Evolutionary conservation across 92 coral and sea anemone species (phyloP).

Genomic region (Blastomussa wellsi): DNA sequence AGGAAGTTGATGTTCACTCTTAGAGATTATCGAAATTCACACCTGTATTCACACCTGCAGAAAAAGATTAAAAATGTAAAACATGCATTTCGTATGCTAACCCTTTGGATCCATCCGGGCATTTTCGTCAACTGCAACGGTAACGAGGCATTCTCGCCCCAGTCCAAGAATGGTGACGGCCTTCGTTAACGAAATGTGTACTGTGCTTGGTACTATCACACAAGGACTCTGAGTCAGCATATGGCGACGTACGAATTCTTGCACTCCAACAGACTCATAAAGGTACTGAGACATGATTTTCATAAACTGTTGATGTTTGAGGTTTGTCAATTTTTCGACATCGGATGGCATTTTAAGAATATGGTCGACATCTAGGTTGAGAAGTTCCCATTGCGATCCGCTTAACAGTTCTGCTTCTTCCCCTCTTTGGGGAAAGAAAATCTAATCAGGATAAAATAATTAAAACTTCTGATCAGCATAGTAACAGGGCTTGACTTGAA

Average conservation of each 20-base stretch:
- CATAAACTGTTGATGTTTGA: constrained; percentile 27
- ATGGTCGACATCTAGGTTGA: constrained; percentile 79
- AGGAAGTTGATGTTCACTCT: too few relatives aligned
- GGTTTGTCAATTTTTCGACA: constrained; percentile 25
- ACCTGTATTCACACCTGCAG: too few relatives aligned
- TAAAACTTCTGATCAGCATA: too few relatives aligned
- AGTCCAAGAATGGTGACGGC: constrained; percentile 81
- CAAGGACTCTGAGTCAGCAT: constrained; percentile 61
- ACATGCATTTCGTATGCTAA: constrained; percentile 1
- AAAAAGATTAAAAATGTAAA: too few relatives aligned
- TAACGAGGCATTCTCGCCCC: constrained; percentile 68
- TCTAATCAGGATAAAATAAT: background rate
- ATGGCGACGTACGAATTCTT: constrained; percentile 66
- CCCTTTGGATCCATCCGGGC: constrained; percentile 70
- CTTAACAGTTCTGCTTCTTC: constrained; percentile 41
- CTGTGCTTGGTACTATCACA: constrained; percentile 72
- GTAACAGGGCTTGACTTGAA: background rate
- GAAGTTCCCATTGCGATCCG: constrained; percentile 81
- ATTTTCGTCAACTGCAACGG: constrained; percentile 59
- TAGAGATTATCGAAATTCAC: too few relatives aligned
- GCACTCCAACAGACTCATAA: constrained; percentile 70
- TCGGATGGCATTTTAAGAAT: constrained; percentile 64
- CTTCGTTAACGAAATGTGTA: constrained; percentile 78
- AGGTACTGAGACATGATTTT: constrained; percentile 50
- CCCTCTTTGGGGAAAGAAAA: constrained; percentile 60